A percentile compares a stretch with the other conserved stretches of the same genome.
These are phyloP conservation scores for Drosophila longiperda DNA, from an alignment of 2,888 invertebrate genomes.

Conservation along the genomic window DNA sequence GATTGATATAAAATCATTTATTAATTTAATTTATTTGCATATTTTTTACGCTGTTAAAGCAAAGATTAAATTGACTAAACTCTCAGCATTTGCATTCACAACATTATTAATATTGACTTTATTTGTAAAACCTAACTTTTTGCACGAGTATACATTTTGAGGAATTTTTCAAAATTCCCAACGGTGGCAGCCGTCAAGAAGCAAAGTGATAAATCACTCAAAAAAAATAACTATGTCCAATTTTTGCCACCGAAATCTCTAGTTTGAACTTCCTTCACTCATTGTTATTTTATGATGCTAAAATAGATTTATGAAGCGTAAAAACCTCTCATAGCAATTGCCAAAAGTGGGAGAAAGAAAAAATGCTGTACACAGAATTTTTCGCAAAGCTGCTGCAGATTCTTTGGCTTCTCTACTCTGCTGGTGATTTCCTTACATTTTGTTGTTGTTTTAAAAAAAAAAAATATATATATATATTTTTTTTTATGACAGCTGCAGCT, in stretches of 20 bases:
- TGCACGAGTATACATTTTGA: not conserved
- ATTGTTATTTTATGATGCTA: slow-evolving; percentile 29
- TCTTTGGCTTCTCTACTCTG: slow-evolving; percentile 15
- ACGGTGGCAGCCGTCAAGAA: not conserved
- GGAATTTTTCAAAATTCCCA: not conserved
- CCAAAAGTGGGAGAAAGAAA: not conserved
- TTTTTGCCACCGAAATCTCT: not conserved
- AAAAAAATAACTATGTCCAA: slow-evolving; percentile 12
- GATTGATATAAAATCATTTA: not conserved
- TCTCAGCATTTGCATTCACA: not conserved
- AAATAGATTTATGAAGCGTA: slow-evolving; percentile 50
- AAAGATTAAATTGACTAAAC: not conserved
- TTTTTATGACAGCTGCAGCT: slow-evolving; percentile 35
- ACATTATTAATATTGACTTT: not conserved
- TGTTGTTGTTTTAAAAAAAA: not conserved
- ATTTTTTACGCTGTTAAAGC: not conserved
- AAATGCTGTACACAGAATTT: slow-evolving; percentile 1
- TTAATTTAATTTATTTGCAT: not conserved
- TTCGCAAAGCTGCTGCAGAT: slow-evolving; percentile 18
- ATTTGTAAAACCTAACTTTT: too few relatives aligned
- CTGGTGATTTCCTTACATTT: slow-evolving; percentile 1
- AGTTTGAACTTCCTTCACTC: not conserved
- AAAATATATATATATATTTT: not conserved
- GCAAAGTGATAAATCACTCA: not conserved
- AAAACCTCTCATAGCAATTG: slow-evolving; percentile 6